These are phyloP conservation scores for Psittacula derbiana DNA, from an alignment of 2,797 vertebrate species.

Conservation along the genomic window DNA sequence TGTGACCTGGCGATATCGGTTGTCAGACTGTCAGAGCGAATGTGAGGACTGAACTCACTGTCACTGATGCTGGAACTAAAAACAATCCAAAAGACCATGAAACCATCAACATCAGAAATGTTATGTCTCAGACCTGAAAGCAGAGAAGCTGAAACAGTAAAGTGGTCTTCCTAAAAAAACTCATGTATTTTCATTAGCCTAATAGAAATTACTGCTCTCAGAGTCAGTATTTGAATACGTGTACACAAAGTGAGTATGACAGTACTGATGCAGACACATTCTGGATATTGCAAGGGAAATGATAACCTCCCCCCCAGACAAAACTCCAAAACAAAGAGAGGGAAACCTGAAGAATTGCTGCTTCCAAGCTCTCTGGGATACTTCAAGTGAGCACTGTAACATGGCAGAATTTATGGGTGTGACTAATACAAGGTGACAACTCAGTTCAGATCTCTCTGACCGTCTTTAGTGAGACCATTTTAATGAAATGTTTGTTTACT, in stretches of 20 bases:
- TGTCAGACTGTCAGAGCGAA: conserved; percentile 70
- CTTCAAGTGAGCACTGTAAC: conserved; percentile 54
- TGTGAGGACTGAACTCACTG: conserved; percentile 58
- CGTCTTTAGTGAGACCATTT: conserved; percentile 64
- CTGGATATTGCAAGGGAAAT: neutral
- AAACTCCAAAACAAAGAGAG: neutral
- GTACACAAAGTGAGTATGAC: neutral
- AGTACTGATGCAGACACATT: neutral
- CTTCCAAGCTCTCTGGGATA: conserved; percentile 40
- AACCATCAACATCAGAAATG: neutral
- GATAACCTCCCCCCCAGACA: neutral
- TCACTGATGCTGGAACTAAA: conserved; percentile 5
- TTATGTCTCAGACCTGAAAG: neutral
- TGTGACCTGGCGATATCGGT: conserved; percentile 57
- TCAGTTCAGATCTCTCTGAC: conserved; percentile 71
- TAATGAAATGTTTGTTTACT: conserved; percentile 75
- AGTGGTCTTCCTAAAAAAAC: neutral
- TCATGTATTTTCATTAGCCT: neutral
- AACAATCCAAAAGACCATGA: conserved; percentile 19
- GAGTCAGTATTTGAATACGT: neutral
- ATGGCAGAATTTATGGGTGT: conserved; percentile 67
- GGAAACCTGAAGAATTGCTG: neutral
- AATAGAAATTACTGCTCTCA: neutral
- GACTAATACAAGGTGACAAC: conserved; percentile 75
- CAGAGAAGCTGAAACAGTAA: conserved; percentile 8